Evolutionary conservation across 2,113 vertebrate species (phyloP), one percentile per base, ranked within the genome.

Genomic region (Dendropsophus ebraccatus): DNA sequence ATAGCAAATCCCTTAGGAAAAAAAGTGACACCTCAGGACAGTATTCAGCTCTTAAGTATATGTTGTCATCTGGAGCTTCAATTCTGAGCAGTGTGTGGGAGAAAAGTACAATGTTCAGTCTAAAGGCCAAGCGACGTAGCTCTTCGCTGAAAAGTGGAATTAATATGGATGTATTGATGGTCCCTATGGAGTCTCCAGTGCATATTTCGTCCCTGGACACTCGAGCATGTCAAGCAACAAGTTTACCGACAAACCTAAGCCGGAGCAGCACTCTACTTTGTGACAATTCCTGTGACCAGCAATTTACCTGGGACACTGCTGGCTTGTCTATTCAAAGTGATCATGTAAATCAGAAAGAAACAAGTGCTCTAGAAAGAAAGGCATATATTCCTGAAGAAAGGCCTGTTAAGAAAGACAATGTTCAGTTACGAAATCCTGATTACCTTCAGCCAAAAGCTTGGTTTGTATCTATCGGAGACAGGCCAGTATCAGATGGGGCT

Each of bases 381-480:
- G 11, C 65, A n/a, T 17, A 16, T 17, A 11, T 10, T 30, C 65
- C 50, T 47, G 76, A 56, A 80, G 45, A 65, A n/a, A 37, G 72
- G 23, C 25, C 78, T 32, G 19, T 6, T 16, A 49, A 6, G 35
- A 58, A 70, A 23, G 74, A 74, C 11, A 41, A 49, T 19, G 77
- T 78, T 67, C 82, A 87, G 23, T 56, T 81, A 17, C 32, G 56
- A 25, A 87, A 81, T 75, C 56, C 86, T 4, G 70, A 47, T 23
- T 28, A 17, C 77, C 30, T 83, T 16, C 69, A 81, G 58, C 86
- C 87, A 58, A 82, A 77, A 17, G 28, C 83, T 23, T 88, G 86
- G 85, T 87, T 87, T 75, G 62, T 88, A n/a, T 81, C 73, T 72
- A 52, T 88, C 32, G 10, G 70, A 21, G 84, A 89, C 35, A 67